Conservation (phyloP, 2,888 invertebrate genomes). For the Ceraclea dissimilis region DNA sequence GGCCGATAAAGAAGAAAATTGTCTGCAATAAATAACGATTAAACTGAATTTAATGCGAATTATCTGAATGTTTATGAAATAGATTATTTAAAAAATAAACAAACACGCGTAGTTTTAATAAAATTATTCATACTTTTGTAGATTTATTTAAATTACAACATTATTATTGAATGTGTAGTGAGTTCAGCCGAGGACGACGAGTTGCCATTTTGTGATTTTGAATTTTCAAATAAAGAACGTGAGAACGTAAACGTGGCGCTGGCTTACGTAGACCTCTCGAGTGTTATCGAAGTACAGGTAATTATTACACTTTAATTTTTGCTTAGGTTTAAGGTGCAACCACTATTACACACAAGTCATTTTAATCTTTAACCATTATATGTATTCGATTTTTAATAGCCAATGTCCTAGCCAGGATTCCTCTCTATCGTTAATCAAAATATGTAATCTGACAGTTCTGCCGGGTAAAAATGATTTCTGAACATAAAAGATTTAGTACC, state of each 20-base stretch:
- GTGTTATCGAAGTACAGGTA: conserved; percentile 71
- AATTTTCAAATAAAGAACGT: conserved; percentile 14
- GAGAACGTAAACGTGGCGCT: conserved; percentile 49
- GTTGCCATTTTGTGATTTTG: conserved; percentile 16
- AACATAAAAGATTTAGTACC: too few relatives aligned
- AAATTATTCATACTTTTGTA: too few relatives aligned
- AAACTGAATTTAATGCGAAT: not conserved
- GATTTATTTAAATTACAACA: not conserved
- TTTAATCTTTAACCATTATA: too few relatives aligned
- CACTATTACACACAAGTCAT: too few relatives aligned
- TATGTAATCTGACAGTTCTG: too few relatives aligned
- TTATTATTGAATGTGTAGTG: conserved; percentile 1
- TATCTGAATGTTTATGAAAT: not conserved
- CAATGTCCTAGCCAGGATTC: too few relatives aligned
- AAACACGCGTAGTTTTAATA: too few relatives aligned
- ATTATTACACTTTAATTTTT: conserved; percentile 25
- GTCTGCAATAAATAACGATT: not conserved
- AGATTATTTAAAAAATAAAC: too few relatives aligned
- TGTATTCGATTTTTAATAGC: too few relatives aligned
- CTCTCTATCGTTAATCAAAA: too few relatives aligned
- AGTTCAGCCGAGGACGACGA: not conserved
- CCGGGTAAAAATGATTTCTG: too few relatives aligned
- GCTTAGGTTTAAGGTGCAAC: too few relatives aligned
- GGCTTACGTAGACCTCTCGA: conserved; percentile 68
- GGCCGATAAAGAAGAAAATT: not conserved